Base-by-base conservation (phyloP, 2,888 invertebrate genomes). In the Artemia sinica region DNA sequence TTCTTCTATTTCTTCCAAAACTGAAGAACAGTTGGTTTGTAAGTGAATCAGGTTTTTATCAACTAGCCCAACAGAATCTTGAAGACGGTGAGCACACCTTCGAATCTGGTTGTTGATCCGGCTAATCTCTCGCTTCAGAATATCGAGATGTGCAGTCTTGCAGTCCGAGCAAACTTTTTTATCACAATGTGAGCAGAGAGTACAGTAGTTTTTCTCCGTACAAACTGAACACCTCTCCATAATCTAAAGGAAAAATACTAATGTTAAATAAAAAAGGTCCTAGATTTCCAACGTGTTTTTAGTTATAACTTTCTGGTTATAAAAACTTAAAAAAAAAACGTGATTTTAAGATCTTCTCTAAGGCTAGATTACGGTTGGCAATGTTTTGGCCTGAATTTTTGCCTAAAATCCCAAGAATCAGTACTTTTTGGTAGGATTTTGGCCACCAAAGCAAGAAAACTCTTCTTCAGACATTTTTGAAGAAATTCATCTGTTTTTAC, bases 121-220 rank as follows among this genome's bases (percentile, higher is more conserved):
- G 71, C 86, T 82, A 66, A 95, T 90, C 82, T 95, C 94, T 71
- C 94, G 84, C 74, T 93, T 85, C 71, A 96, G 81, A 73, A 95
- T 93, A 77, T 96, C 95, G 86, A 93, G 89, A 78, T 97, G 96
- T 13, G 93, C 91, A 63, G 77, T 77, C 79, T 94, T 94, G 80
- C 98, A 98, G 76, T 94, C 93, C 74, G 89, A 87, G 79, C 97
- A 98, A 72, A 96, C 88, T 80, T 93, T 91, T 77, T 95, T 93
- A 76, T 96, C 94, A 80, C 98, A 98, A 79, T 98, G 97, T 49
- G 89, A 87, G 79, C 97, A 98, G 67, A 85, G 81, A 70, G 85
- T 85, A 75, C 91, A 86, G 77, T 91, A 90, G 70, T 91, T 86
- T 79, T 95, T 90, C 79, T 93, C 90, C 69, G 91, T 91, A 80